Percentiles rank a stretch among this genome's conserved stretches.
Evolutionary conservation across 2,113 vertebrate genomes (phyloP).

Genomic region (Mastomys coucha): DNA sequence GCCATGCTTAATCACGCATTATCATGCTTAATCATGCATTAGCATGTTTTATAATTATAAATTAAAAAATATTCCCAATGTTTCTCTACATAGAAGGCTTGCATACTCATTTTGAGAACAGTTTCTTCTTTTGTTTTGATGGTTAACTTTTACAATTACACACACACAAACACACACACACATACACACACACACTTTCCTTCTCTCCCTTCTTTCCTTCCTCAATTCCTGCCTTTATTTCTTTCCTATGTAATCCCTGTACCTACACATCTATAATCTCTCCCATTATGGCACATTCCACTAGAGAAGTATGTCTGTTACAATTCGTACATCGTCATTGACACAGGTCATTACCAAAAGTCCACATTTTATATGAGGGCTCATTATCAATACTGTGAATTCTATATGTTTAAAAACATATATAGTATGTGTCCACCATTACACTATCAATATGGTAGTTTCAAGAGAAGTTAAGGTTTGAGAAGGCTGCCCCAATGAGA

Average conservation of each 20-base stretch:
- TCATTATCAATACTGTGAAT: neutral
- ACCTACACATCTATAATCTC: neutral
- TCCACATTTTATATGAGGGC: neutral
- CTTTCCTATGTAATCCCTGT: neutral
- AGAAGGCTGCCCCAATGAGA: neutral
- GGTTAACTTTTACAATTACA: neutral
- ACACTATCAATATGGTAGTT: neutral
- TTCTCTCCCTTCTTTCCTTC: neutral
- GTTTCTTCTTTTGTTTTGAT: conserved; percentile 23
- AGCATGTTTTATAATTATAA: conserved; percentile 15
- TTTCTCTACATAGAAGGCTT: neutral
- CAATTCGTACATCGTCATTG: neutral
- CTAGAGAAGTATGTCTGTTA: neutral
- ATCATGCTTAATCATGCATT: too few species aligned
- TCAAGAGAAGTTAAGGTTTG: neutral
- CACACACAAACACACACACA: neutral
- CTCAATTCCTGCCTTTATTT: neutral
- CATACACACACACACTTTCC: neutral
- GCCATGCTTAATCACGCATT: neutral
- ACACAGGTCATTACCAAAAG: neutral
- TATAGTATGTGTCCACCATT: neutral
- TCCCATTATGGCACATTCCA: neutral
- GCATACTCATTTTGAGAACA: neutral
- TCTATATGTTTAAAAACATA: neutral
- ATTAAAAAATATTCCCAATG: neutral